A percentile compares a stretch with the other conserved stretches of the same genome.
These are phyloP conservation scores for Phyllopteryx taeniolatus DNA, from an alignment of 2,113 vertebrate genomes.

Conservation along the genomic window DNA sequence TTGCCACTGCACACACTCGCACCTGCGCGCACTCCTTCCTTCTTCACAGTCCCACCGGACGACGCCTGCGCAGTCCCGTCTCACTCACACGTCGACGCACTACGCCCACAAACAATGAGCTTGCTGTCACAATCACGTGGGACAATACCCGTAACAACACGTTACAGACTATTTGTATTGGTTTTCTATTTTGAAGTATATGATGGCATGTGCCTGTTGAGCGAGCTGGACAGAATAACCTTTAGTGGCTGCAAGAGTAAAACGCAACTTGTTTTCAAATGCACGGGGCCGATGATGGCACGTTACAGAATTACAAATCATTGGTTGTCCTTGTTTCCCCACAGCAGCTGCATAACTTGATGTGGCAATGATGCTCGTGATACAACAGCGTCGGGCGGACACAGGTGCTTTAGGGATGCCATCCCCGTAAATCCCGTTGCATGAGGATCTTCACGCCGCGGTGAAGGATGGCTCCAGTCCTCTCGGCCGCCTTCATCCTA, in stretches of 20 bases:
- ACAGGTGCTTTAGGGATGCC: conserved; percentile 57
- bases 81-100: no score
- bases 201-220: conserved; percentile 30
- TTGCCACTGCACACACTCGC: no score
- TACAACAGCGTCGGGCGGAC: conserved; percentile 42
- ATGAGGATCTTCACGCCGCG: conserved; percentile 70
- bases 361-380: conserved; percentile 27
- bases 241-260: not conserved
- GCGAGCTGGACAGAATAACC: not conserved
- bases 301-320: not conserved
- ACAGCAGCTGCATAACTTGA: conserved; percentile 41
- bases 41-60: no score
- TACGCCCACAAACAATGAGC: no score
- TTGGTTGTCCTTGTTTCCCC: conserved; percentile 6
- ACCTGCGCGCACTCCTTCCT: no score
- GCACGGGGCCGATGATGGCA: not conserved
- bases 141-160: no score
- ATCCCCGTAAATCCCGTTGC: conserved; percentile 55
- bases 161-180: no score
- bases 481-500: conserved; percentile 82
- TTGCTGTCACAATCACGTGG: no score
- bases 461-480: conserved; percentile 90
- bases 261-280: not conserved
- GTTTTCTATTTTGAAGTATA: no score
- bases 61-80: no score